Percentiles rank a stretch among this genome's conserved stretches.
These are phyloP conservation scores for Parnassius smintheus DNA, from an alignment of 2,888 invertebrate genomes.

Conservation along the genomic window DNA sequence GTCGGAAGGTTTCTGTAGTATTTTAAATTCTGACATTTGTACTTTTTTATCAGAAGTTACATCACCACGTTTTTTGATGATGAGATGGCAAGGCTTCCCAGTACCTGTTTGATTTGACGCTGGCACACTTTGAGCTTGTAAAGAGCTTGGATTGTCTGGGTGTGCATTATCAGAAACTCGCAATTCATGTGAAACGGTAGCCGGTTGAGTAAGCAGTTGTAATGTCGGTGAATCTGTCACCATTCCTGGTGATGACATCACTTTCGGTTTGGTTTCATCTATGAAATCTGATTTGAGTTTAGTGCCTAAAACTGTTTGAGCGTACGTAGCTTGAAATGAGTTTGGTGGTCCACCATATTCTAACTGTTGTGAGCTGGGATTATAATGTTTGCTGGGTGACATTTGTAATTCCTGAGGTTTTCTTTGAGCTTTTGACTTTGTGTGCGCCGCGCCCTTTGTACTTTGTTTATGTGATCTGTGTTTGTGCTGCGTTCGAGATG, in stretches of 20 bases:
- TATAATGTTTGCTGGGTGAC: constrained; percentile 59
- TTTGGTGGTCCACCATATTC: constrained; percentile 67
- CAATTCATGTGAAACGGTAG: constrained; percentile 60
- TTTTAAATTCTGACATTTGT: constrained; percentile 67
- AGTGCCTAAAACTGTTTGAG: constrained; percentile 63
- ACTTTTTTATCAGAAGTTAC: constrained; percentile 56
- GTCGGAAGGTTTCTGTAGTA: constrained; percentile 67
- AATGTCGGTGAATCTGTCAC: constrained; percentile 63
- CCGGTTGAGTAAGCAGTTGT: constrained; percentile 66
- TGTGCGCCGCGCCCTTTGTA: constrained; percentile 29
- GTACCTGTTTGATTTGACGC: constrained; percentile 47
- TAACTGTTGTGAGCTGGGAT: constrained; percentile 49
- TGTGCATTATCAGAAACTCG: constrained; percentile 54
- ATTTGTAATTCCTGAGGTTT: constrained; percentile 54
- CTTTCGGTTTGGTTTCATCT: constrained; percentile 60
- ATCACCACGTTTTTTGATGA: constrained; percentile 66
- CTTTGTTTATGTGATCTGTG: constrained; percentile 52
- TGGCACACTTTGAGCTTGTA: constrained; percentile 58
- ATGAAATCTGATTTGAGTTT: constrained; percentile 62
- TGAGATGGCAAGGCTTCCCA: constrained; percentile 66
- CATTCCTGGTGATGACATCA: constrained; percentile 57
- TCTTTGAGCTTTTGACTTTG: constrained; percentile 48
- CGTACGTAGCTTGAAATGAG: constrained; percentile 74
- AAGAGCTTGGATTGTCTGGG: constrained; percentile 53
- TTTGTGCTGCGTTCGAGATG: constrained; percentile 54